Base-by-base conservation (phyloP, 2,888 invertebrate genomes). In the Malthinus flaveolus region DNA sequence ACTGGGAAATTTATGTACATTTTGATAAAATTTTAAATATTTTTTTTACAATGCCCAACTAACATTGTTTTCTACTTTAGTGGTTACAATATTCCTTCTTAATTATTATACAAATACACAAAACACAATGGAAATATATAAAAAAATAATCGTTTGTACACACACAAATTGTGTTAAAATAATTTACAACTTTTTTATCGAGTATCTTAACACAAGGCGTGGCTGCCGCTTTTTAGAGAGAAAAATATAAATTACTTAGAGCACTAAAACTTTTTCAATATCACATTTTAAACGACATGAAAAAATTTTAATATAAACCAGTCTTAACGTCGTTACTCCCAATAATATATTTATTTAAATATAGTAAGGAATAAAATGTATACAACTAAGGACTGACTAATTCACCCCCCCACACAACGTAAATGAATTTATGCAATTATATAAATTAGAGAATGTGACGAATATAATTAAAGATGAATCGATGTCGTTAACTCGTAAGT, bases 341-440 rank as follows among this genome's bases (percentile, higher is more conserved):
- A 42, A 57, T 57, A 61, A 53, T 57, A 61, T 61, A 61, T 57
- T 61, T 59, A 49, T 45, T 33, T 13, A 53, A 61, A 61, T 61
- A 61, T 53, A 61, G 44, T 61, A 61, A 57, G 54, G 61, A 61
- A 61, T 61, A 61, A 56, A 42, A 50, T 46, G 42, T 47, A 12
- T 49, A 32, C 47, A 42, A 49, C 32, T 49, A 49, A 46, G 45
- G 44, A 23, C 35, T 35, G 49, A 35, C 33, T 44, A 42, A 53
- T 51, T 36, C 56, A 56, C 50, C 56, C 56, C 50, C 13, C 56
- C 56, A 45, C 13, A 23, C 23, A 23, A 23, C 2, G 23, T 23
- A 23, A 23, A 23, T 23, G 23, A 23, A 23, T 23, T 23, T 23
- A 23, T 23, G 23, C 23, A 23, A 3, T 23, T 23, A 3, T 23